These are phyloP conservation scores for Porphyrio hochstetteri DNA, from an alignment of 2,113 vertebrate genomes.

Conservation along the genomic window DNA sequence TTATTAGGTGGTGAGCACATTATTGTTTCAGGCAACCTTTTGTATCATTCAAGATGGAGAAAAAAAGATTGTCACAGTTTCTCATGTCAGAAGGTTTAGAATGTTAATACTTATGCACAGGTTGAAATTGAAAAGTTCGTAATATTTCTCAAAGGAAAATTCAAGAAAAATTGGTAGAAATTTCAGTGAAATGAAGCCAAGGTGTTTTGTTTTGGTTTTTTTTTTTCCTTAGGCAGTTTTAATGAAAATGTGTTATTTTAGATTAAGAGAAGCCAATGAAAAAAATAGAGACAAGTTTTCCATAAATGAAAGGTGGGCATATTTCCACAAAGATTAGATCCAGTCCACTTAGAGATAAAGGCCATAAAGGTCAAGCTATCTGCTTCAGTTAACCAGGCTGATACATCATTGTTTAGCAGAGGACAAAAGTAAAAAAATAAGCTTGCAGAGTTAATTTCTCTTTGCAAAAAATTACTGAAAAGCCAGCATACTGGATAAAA, in stretches of 20 bases:
- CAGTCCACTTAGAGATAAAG: not conserved
- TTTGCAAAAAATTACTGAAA: not conserved
- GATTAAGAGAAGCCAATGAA: not conserved
- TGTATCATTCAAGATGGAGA: not conserved
- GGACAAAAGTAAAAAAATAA: not conserved
- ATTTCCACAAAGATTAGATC: not conserved
- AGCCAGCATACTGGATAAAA: not conserved
- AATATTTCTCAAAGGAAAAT: not conserved
- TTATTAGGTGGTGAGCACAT: not conserved
- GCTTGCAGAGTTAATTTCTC: not conserved
- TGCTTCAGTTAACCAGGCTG: not conserved
- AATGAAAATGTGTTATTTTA: not conserved
- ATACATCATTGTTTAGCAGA: not conserved
- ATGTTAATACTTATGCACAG: not conserved
- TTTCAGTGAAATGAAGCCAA: not conserved
- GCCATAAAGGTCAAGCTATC: not conserved
- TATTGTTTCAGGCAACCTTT: not conserved
- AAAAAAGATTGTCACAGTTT: not conserved
- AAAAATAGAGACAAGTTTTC: not conserved
- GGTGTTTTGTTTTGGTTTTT: fast-evolving
- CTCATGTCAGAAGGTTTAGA: not conserved
- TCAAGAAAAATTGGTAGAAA: not conserved
- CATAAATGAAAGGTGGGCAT: not conserved
- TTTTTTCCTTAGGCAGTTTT: not conserved
- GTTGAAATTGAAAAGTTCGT: not conserved